These are phyloP conservation scores for Protobothrops flavoviridis DNA, from an alignment of 2,113 vertebrate genomes.

Conservation along the genomic window DNA sequence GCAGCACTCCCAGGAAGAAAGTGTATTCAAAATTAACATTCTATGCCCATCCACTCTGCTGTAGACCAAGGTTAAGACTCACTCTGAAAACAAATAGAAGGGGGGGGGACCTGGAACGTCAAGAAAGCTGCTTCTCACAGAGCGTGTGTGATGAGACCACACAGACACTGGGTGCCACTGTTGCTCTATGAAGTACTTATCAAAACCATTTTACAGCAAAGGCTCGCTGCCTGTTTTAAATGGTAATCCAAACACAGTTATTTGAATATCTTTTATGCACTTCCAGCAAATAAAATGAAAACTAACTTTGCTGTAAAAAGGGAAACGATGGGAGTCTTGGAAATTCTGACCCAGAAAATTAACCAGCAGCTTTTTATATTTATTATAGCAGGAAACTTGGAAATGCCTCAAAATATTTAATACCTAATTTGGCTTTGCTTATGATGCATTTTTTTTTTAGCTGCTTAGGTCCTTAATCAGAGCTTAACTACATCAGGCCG, in stretches of 20 bases:
- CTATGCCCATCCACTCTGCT: not conserved
- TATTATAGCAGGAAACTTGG: conserved; percentile 47
- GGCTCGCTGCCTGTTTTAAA: conserved; percentile 17
- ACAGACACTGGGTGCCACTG: conserved; percentile 62
- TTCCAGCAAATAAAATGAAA: conserved; percentile 52
- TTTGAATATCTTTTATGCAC: conserved; percentile 45
- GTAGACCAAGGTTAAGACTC: not conserved
- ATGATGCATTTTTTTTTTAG: conserved; percentile 44
- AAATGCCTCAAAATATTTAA: conserved; percentile 57
- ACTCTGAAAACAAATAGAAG: not conserved
- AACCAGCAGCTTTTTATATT: conserved; percentile 48
- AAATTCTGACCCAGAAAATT: conserved; percentile 59
- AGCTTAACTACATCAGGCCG: conserved; percentile 56
- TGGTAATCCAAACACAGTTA: conserved; percentile 42
- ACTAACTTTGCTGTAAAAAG: conserved; percentile 29
- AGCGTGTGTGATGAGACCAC: conserved; percentile 40
- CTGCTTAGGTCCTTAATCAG: conserved; percentile 49
- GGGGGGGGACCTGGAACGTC: not conserved
- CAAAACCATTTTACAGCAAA: conserved; percentile 18
- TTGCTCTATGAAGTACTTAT: conserved; percentile 50
- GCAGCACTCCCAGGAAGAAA: rapidly evolving
- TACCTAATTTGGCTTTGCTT: conserved; percentile 62
- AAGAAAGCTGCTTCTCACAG: rapidly evolving
- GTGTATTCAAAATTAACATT: rapidly evolving
- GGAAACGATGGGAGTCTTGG: conserved; percentile 33